These are phyloP conservation scores for Hemaris fuciformis DNA, from an alignment of 2,888 invertebrate species.

Conservation along the genomic window DNA sequence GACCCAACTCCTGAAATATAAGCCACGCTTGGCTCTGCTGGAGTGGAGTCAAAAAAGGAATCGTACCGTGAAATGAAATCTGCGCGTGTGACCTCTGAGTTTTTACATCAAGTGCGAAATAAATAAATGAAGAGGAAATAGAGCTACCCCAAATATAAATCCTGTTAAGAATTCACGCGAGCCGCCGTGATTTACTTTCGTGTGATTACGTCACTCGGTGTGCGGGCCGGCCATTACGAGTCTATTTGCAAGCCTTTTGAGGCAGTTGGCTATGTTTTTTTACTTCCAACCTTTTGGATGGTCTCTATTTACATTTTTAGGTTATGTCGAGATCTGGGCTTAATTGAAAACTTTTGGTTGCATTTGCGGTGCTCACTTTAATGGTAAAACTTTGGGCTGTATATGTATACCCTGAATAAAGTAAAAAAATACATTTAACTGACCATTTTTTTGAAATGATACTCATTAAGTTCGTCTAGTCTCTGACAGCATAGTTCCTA, in stretches of 20 bases:
- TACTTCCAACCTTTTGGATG: neutral
- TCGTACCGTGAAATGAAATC: no score
- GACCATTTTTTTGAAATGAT: no score
- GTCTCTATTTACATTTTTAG: neutral
- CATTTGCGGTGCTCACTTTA: neutral
- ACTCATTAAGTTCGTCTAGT: no score
- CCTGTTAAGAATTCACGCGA: neutral
- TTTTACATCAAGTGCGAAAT: no score
- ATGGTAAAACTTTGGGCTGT: no score
- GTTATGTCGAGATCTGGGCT: neutral
- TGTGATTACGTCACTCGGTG: conserved; percentile 1
- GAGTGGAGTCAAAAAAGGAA: no score
- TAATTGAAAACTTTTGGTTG: neutral
- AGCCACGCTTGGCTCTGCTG: no score
- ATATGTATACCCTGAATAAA: no score
- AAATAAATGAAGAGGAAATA: neutral
- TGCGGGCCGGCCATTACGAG: neutral
- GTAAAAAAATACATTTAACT: no score
- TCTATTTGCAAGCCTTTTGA: neutral
- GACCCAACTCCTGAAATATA: no score
- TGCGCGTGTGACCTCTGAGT: no score
- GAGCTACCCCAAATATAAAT: neutral
- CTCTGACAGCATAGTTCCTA: no score
- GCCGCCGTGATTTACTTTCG: neutral
- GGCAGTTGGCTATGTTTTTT: neutral